These are phyloP conservation scores for Zosterops lateralis DNA, from an alignment of 2,113 vertebrate genomes.

Conservation along the genomic window DNA sequence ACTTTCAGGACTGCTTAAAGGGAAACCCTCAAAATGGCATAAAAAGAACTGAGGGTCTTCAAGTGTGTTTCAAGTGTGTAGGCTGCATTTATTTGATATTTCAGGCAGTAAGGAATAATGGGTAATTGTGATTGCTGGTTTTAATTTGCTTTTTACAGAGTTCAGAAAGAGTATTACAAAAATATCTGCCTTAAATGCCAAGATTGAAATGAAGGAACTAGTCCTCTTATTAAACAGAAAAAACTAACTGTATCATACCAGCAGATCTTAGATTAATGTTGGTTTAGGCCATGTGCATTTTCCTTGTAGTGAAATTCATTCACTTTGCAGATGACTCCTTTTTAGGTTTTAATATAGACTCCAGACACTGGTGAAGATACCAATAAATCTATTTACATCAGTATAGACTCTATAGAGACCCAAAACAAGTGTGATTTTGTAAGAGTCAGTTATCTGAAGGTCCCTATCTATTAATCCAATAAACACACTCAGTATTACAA, in stretches of 20 bases:
- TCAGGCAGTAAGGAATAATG: not conserved
- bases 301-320: not conserved
- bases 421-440: not conserved
- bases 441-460: not conserved
- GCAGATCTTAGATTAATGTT: not conserved
- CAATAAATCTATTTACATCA: not conserved
- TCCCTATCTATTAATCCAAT: not conserved
- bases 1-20: not conserved
- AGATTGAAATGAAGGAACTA: not conserved
- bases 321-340: not conserved
- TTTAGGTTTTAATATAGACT: not conserved
- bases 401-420: not conserved
- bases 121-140: not conserved
- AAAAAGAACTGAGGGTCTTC: not conserved
- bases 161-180: not conserved
- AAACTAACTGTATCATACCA: not conserved
- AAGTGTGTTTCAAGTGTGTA: not conserved
- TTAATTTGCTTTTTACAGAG: constrained; percentile 5
- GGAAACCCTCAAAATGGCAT: not conserved
- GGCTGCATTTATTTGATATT: not conserved
- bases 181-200: constrained; percentile 12
- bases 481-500: not conserved
- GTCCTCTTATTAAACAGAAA: not conserved
- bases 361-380: not conserved
- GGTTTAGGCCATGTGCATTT: not conserved